Conservation (phyloP, 2,113 vertebrate species). For the Paralichthys olivaceus region DNA sequence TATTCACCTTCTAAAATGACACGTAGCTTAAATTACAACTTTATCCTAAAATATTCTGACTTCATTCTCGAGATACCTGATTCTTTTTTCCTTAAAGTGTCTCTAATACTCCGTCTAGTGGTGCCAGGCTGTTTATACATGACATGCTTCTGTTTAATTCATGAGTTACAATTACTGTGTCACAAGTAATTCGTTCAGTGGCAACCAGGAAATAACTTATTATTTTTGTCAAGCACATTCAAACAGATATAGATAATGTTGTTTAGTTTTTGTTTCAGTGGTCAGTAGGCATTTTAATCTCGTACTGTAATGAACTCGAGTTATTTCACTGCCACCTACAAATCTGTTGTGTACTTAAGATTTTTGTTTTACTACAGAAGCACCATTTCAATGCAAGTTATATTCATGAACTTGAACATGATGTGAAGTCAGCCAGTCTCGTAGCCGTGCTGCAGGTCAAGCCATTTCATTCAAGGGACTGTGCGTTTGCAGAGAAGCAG, state of each 20-base stretch:
- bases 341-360: background rate
- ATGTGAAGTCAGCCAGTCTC: constrained; percentile 1
- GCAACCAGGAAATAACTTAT: constrained; percentile 10
- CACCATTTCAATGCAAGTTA: background rate
- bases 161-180: background rate
- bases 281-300: constrained; percentile 33
- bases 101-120: background rate
- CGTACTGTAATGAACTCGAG: constrained; percentile 9
- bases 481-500: constrained; percentile 31
- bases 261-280: background rate
- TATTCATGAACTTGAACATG: background rate
- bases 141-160: background rate
- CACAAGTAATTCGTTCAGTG: constrained; percentile 22
- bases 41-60: too few species aligned
- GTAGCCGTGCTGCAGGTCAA: constrained; percentile 39
- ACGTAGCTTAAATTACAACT: too few species aligned
- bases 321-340: constrained; percentile 46
- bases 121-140: constrained; percentile 28
- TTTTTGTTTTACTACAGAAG: constrained; percentile 14
- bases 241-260: constrained; percentile 10
- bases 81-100: too few species aligned
- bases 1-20: too few species aligned
- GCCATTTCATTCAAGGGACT: background rate
- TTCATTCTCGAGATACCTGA: too few species aligned
- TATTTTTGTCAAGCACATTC: background rate